Evolutionary conservation across 2,113 vertebrate genomes (phyloP).

Genomic region (Corythornis madagascariensis): DNA sequence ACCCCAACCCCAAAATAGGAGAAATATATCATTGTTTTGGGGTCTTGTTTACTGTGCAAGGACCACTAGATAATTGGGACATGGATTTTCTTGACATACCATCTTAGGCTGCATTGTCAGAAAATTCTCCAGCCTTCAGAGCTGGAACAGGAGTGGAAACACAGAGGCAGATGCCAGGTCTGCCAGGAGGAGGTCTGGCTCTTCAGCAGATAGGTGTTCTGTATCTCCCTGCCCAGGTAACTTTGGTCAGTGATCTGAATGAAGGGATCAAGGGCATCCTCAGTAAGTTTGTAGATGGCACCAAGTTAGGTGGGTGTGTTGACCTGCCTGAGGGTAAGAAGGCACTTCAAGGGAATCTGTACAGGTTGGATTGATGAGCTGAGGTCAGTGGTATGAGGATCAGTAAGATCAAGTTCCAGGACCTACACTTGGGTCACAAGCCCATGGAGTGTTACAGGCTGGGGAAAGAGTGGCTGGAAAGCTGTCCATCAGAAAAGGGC

Average conservation of each 20-base stretch:
- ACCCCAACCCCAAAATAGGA: neutral
- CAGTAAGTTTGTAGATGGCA: too few species aligned
- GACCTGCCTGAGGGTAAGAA: too few species aligned
- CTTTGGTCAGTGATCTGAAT: neutral
- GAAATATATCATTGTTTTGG: neutral
- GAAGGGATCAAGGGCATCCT: too few species aligned
- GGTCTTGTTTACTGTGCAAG: neutral
- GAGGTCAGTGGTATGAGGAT: too few species aligned
- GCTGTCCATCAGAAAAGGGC: too few species aligned
- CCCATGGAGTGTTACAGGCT: too few species aligned
- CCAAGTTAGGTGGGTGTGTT: too few species aligned
- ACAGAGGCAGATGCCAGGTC: fast-evolving
- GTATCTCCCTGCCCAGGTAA: neutral
- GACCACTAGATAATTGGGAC: neutral
- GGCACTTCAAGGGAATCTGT: too few species aligned
- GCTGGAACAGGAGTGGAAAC: neutral
- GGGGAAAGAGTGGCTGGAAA: too few species aligned
- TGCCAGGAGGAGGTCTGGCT: neutral
- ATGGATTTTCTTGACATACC: neutral
- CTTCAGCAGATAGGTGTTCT: neutral
- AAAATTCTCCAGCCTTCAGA: neutral
- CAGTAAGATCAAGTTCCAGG: too few species aligned
- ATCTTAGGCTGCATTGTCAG: neutral
- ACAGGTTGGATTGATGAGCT: too few species aligned
- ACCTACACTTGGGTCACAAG: too few species aligned